Evolutionary conservation across 2,797 vertebrate genomes (phyloP).

Genomic region (Molossus molossus): DNA sequence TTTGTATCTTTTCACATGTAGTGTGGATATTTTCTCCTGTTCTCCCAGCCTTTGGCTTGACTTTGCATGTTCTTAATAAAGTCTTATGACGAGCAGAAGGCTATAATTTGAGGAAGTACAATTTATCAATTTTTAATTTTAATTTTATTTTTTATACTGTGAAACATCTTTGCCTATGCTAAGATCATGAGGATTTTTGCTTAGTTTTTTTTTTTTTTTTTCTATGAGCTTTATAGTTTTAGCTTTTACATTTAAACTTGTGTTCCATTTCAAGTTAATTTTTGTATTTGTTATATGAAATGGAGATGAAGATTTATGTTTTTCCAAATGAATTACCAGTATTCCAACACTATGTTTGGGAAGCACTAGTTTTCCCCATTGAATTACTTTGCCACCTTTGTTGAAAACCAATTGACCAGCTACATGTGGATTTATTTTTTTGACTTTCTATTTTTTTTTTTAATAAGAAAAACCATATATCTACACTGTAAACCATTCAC

Average conservation of each 20-base stretch:
- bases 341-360: not conserved
- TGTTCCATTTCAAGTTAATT: constrained; percentile 39
- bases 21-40: not conserved
- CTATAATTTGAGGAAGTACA: not conserved
- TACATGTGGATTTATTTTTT: not conserved
- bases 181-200: not conserved
- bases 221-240: not conserved
- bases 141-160: not conserved
- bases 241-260: not conserved
- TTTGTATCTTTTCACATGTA: not conserved
- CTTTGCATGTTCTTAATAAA: not conserved
- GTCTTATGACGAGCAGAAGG: not conserved
- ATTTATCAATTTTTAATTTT: not conserved
- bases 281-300: not conserved
- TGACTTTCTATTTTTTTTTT: not conserved
- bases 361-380: not conserved
- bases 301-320: not conserved
- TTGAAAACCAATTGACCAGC: not conserved
- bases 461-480: not conserved
- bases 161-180: not conserved
- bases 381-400: constrained; percentile 14
- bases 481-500: not conserved
- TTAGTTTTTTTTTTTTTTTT: not conserved
- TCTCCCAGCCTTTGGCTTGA: not conserved
- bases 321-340: not conserved